These are phyloP conservation scores for Cheilosia impressa DNA, from an alignment of 2,888 invertebrate genomes.

Conservation along the genomic window DNA sequence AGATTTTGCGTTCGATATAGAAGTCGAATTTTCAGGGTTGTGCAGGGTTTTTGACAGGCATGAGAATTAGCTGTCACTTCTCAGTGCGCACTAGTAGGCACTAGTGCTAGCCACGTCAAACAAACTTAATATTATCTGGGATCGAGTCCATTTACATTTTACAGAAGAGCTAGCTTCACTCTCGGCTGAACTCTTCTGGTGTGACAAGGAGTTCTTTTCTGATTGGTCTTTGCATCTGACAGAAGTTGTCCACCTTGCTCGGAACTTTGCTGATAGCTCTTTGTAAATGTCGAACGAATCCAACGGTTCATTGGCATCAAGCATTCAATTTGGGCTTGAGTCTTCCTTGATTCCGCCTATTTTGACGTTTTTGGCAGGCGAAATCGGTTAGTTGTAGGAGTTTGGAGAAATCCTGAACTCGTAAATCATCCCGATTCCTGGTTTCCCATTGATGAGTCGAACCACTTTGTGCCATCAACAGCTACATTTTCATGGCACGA, in stretches of 20 bases:
- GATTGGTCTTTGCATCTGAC: not conserved
- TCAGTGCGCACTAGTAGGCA: no score
- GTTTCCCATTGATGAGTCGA: no score
- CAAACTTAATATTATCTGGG: no score
- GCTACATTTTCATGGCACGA: no score
- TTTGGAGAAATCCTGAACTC: no score
- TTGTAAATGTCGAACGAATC: not conserved
- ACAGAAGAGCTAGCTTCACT: not conserved
- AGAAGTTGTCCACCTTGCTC: constrained; percentile 2
- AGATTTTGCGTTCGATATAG: no score
- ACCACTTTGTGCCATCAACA: no score
- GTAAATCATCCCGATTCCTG: no score
- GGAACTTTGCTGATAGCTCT: not conserved
- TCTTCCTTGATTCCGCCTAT: not conserved
- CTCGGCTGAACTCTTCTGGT: not conserved
- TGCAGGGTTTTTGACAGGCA: no score
- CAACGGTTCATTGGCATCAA: not conserved
- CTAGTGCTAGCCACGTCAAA: no score
- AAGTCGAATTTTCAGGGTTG: no score
- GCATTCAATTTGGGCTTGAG: not conserved
- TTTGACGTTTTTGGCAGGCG: not conserved
- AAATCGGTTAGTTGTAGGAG: not conserved
- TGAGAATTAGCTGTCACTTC: no score
- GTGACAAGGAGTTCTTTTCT: constrained; percentile 4
- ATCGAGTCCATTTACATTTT: constrained; percentile 11